phyloP scores from a whole-genome alignment of 2,797 vertebrate species.

The Hoplostethus mediterraneus region DNA sequence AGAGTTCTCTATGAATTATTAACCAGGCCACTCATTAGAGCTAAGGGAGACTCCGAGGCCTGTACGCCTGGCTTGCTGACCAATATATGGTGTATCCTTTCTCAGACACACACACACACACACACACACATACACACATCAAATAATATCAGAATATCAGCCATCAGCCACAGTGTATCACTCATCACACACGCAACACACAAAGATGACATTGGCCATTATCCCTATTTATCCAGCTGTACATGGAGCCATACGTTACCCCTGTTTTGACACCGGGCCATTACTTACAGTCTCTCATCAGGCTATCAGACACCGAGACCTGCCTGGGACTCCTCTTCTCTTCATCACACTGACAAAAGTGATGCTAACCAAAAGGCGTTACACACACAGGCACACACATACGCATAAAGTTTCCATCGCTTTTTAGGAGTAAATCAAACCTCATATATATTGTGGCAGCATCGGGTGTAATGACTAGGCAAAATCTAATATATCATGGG shows the following conservation, averaged over 20 bases:
- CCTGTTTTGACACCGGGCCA: constrained; percentile 59
- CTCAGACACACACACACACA: constrained; percentile 35
- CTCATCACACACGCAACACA: constrained; percentile 26
- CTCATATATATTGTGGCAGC: neutral
- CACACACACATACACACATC: constrained; percentile 31
- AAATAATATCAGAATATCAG: too few relatives aligned
- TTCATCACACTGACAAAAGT: constrained; percentile 36
- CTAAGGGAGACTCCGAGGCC: constrained; percentile 20
- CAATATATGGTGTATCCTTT: constrained; percentile 43
- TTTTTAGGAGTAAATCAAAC: neutral
- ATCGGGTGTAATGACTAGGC: neutral
- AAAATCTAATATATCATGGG: constrained; percentile 3
- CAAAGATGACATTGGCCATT: constrained; percentile 46
- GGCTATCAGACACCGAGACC: constrained; percentile 63
- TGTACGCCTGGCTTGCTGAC: constrained; percentile 16
- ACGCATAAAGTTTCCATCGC: neutral
- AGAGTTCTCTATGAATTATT: constrained; percentile 76
- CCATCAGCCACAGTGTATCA: constrained; percentile 44
- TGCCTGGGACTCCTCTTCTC: constrained; percentile 45
- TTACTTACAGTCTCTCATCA: constrained; percentile 75
- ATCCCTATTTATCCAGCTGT: constrained; percentile 78
- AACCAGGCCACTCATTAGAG: constrained; percentile 67
- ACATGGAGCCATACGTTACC: constrained; percentile 70
- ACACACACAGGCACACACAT: constrained; percentile 10
- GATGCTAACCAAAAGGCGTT: constrained; percentile 25